Conservation (phyloP, 2,113 vertebrate genomes). For the Hypomesus transpacificus region DNA sequence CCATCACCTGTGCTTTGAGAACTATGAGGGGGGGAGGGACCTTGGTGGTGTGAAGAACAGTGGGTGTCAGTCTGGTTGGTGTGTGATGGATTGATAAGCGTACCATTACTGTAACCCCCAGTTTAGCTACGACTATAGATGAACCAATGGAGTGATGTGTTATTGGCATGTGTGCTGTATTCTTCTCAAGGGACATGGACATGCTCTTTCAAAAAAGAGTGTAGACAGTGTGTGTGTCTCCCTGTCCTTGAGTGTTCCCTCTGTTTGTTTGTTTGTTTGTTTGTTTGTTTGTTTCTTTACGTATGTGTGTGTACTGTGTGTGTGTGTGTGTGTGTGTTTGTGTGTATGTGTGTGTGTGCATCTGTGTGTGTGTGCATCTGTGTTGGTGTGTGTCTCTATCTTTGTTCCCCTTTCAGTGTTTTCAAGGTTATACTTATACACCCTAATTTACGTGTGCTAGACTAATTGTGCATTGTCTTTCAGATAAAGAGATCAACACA, state of each 20-base stretch:
- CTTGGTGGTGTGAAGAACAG: slow-evolving; percentile 36
- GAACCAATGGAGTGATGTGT: background rate
- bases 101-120: slow-evolving; percentile 9
- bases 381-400: too few species aligned
- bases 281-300: too few species aligned
- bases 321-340: background rate
- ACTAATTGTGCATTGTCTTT: slow-evolving; percentile 31
- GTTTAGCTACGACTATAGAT: slow-evolving; percentile 25
- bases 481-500: slow-evolving; percentile 54
- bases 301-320: slow-evolving; percentile 1
- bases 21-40: slow-evolving; percentile 27
- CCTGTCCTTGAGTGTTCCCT: background rate
- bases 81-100: background rate
- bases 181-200: slow-evolving; percentile 3
- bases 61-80: slow-evolving; percentile 35
- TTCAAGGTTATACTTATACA: slow-evolving; percentile 48
- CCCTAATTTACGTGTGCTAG: slow-evolving; percentile 39
- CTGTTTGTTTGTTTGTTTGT: too few species aligned
- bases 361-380: too few species aligned
- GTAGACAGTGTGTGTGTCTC: slow-evolving; percentile 23
- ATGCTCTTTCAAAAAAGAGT: background rate
- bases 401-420: background rate
- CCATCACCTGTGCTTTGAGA: slow-evolving; percentile 28
- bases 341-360: too few species aligned
- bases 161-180: slow-evolving; percentile 10